A percentile compares a stretch with the other conserved stretches of the same genome.
Conservation (phyloP, 2,888 invertebrate species). For the Scelioninae gen. 1 region DNA sequence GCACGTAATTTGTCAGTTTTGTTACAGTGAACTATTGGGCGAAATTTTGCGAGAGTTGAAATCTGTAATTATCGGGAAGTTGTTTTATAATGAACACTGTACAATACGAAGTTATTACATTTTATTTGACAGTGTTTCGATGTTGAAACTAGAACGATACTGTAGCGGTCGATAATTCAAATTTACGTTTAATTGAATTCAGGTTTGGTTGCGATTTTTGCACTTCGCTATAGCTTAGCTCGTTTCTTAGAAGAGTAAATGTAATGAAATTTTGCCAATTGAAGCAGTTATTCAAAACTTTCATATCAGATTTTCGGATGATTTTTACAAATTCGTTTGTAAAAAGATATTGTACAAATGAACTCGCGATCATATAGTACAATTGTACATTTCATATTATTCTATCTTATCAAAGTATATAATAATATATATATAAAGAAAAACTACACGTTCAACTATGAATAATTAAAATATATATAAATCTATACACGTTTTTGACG, state of each 20-base stretch:
- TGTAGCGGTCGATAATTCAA: constrained; percentile 8
- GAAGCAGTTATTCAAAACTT: no score
- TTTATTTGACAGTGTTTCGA: no score
- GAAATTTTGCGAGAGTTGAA: constrained; percentile 38
- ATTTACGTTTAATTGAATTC: constrained; percentile 5
- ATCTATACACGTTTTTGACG: constrained; percentile 10
- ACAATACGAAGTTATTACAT: constrained; percentile 3
- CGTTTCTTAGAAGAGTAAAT: no score
- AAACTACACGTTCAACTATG: not conserved
- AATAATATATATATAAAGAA: constrained; percentile 3
- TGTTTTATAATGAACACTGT: constrained; percentile 3
- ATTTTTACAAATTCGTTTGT: constrained; percentile 35
- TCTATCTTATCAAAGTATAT: constrained; percentile 33
- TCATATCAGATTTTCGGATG: constrained; percentile 36
- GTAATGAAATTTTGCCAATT: no score
- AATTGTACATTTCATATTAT: constrained; percentile 44
- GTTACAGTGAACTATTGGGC: not conserved
- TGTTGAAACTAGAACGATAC: not conserved
- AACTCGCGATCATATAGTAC: constrained; percentile 34
- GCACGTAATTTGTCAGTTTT: constrained; percentile 1
- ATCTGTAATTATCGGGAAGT: constrained; percentile 5
- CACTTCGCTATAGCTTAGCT: not conserved
- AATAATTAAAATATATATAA: constrained; percentile 9
- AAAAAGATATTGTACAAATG: constrained; percentile 43
- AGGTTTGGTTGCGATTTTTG: not conserved